A percentile compares a stretch with the other conserved stretches of the same genome.
phyloP scores from a whole-genome alignment of 2,888 invertebrate genomes.

The Drosophila pseudotakahashii region DNA sequence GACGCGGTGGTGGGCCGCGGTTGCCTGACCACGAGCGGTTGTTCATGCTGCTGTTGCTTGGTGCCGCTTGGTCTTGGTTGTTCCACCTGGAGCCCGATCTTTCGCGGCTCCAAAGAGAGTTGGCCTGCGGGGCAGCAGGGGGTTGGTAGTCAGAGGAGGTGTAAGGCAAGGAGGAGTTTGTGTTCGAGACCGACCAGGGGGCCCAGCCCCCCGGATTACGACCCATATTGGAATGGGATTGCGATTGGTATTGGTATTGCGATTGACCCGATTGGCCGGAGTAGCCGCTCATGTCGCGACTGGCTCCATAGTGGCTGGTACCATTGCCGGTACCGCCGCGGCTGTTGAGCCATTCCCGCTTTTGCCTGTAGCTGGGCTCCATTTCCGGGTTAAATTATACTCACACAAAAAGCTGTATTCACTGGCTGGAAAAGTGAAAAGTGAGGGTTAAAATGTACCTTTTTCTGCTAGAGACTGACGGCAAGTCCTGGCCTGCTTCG shows the following conservation, averaged over 20 bases:
- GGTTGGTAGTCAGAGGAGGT: background rate
- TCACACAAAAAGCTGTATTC: background rate
- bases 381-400: background rate
- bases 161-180: background rate
- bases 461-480: conserved; percentile 5
- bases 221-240: background rate
- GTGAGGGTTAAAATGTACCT: background rate
- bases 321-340: background rate
- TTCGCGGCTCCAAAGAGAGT: conserved; percentile 1
- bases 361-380: conserved; percentile 6
- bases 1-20: background rate
- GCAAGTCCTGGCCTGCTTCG: conserved; percentile 6
- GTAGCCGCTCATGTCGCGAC: background rate
- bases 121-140: background rate
- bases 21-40: conserved; percentile 5
- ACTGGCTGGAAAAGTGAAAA: background rate
- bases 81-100: background rate
- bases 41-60: background rate
- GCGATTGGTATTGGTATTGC: background rate
- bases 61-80: background rate
- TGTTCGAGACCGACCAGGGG: background rate
- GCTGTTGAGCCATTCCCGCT: conserved; percentile 2
- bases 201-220: conserved; percentile 2
- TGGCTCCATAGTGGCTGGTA: background rate
- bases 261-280: background rate